Evolutionary conservation across 2,888 invertebrate genomes (phyloP).

Genomic region (Shargacucullia verbasci): DNA sequence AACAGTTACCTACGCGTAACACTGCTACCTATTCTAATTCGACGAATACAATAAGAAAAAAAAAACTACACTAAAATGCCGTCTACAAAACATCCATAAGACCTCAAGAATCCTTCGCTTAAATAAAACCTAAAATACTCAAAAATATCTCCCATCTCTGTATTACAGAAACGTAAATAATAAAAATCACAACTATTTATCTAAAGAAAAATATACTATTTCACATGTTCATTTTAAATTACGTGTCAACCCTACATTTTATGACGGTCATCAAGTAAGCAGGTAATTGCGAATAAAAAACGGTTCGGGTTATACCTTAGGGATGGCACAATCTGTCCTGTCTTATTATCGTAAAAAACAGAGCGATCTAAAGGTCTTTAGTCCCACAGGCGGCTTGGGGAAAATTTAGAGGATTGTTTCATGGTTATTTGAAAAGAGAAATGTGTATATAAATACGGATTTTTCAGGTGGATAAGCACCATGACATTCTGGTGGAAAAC

Average conservation of each 20-base stretch:
- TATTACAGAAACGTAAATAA: constrained; percentile 1
- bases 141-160: not conserved
- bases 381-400: constrained; percentile 31
- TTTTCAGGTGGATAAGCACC: no score
- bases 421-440: constrained; percentile 45
- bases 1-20: no score
- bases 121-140: not conserved
- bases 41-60: no score
- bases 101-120: no score
- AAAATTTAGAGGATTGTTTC: constrained; percentile 23
- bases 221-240: constrained; percentile 39
- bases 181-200: constrained; percentile 32
- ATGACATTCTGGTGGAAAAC: not conserved
- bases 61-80: no score
- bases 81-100: no score
- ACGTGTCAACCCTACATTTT: constrained; percentile 51
- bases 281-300: constrained; percentile 61
- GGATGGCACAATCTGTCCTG: constrained; percentile 56
- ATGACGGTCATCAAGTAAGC: constrained; percentile 51
- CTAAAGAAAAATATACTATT: constrained; percentile 28
- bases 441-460: not conserved
- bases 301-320: constrained; percentile 46
- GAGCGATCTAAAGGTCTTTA: constrained; percentile 50
- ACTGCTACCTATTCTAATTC: no score
- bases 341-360: constrained; percentile 61